Conservation (phyloP, 2,113 vertebrate genomes). For the Triplophysa tibetana region DNA sequence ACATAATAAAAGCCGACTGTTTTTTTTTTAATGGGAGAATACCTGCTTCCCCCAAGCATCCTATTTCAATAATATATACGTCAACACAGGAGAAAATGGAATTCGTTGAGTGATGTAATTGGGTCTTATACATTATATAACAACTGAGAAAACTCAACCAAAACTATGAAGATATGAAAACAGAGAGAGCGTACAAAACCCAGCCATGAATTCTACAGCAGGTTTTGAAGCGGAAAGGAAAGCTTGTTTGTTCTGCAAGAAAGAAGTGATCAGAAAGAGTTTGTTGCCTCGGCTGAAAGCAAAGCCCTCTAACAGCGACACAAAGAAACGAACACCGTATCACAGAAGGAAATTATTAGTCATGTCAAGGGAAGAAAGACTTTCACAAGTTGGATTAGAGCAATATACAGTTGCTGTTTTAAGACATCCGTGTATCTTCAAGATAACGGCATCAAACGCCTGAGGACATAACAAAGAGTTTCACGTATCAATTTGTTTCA, state of each 20-base stretch:
- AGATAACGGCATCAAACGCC: constrained; percentile 29
- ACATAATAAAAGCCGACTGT: no score
- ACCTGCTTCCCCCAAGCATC: no score
- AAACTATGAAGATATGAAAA: background rate
- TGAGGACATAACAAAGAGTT: constrained; percentile 9
- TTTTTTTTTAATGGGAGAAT: no score
- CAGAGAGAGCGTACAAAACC: background rate
- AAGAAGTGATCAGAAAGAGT: constrained; percentile 15
- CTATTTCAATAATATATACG: no score
- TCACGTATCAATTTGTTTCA: constrained; percentile 32
- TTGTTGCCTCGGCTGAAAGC: constrained; percentile 22
- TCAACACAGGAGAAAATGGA: no score
- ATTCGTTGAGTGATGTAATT: no score
- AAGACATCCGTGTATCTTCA: constrained; percentile 21
- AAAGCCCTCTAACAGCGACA: background rate
- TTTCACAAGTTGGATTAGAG: constrained; percentile 25
- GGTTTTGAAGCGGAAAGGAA: constrained; percentile 2
- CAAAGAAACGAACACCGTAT: constrained; percentile 8
- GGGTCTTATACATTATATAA: background rate
- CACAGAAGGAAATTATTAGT: constrained; percentile 27
- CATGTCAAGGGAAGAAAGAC: constrained; percentile 14
- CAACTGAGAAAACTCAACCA: background rate
- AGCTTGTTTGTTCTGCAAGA: constrained; percentile 25
- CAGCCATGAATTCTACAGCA: background rate
- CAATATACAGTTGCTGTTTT: constrained; percentile 24